Conservation (phyloP, 2,888 invertebrate genomes). For the Drosophila differens region DNA sequence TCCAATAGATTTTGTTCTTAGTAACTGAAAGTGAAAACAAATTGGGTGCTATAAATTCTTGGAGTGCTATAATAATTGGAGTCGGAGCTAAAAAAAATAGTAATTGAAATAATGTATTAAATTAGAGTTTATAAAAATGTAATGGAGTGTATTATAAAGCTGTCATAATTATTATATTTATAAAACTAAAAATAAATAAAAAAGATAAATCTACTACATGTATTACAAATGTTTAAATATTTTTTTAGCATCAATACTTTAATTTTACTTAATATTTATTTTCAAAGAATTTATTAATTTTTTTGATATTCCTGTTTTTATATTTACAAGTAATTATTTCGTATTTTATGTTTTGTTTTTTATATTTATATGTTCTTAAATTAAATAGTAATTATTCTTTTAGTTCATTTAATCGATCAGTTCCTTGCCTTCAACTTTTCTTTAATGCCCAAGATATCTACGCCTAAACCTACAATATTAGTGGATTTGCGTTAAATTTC, state of each 20-base stretch:
- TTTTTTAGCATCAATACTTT: too few species aligned
- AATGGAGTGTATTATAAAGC: neutral
- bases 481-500: neutral
- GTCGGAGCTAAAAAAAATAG: neutral
- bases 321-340: neutral
- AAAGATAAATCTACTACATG: neutral
- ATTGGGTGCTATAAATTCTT: slow-evolving; percentile 5
- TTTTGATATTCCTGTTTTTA: neutral
- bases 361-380: neutral
- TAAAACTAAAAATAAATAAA: neutral
- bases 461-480: neutral
- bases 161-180: neutral
- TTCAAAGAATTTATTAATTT: neutral
- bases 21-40: slow-evolving; percentile 15
- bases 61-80: neutral
- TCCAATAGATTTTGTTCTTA: slow-evolving; percentile 12
- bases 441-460: neutral
- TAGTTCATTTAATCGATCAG: neutral
- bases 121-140: neutral
- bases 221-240: too few species aligned
- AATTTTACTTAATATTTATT: neutral
- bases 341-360: neutral
- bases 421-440: neutral
- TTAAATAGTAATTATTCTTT: neutral
- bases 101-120: neutral